phyloP scores from a whole-genome alignment of 64 coral and sea anemone species.

The Montipora capricornis region DNA sequence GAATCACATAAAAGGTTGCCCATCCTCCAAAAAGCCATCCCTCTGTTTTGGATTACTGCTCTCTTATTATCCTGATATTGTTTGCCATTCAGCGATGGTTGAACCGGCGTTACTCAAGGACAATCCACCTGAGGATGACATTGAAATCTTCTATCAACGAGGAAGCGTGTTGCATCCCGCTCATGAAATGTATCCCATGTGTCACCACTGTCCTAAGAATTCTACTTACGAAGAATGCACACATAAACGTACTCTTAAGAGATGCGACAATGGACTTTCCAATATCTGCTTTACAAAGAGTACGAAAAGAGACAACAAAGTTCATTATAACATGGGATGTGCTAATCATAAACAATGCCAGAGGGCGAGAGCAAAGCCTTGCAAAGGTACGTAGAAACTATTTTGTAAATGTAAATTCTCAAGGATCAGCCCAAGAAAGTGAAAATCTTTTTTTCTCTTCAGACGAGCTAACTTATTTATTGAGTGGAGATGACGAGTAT shows the following conservation, averaged over 20 bases:
- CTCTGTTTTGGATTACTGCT: too few relatives aligned
- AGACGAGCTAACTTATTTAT: too few relatives aligned
- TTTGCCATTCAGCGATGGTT: background rate
- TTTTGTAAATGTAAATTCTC: background rate
- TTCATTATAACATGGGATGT: constrained; percentile 98
- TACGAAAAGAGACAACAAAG: constrained; percentile 64
- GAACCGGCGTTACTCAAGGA: constrained; percentile 7
- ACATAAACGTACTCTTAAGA: constrained; percentile 69
- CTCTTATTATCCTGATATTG: too few relatives aligned
- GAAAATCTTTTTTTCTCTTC: too few relatives aligned
- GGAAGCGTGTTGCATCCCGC: constrained; percentile 90
- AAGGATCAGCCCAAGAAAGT: too few relatives aligned
- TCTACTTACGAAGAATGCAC: constrained; percentile 88
- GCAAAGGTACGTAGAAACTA: constrained; percentile 58
- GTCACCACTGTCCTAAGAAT: constrained; percentile 89
- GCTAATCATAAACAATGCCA: constrained; percentile 84
- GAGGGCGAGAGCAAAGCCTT: constrained; percentile 83
- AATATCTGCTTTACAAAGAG: constrained; percentile 99
- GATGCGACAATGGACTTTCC: constrained; percentile 79
- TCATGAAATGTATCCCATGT: constrained; percentile 93
- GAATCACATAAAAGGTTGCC: too few relatives aligned
- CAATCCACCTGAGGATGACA: constrained; percentile 55
- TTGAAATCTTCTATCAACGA: constrained; percentile 76
- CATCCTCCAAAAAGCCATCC: too few relatives aligned
- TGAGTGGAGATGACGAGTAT: too few relatives aligned